phyloP scores from a whole-genome alignment of 2,113 vertebrate genomes.

The Myiagra hebetior region DNA sequence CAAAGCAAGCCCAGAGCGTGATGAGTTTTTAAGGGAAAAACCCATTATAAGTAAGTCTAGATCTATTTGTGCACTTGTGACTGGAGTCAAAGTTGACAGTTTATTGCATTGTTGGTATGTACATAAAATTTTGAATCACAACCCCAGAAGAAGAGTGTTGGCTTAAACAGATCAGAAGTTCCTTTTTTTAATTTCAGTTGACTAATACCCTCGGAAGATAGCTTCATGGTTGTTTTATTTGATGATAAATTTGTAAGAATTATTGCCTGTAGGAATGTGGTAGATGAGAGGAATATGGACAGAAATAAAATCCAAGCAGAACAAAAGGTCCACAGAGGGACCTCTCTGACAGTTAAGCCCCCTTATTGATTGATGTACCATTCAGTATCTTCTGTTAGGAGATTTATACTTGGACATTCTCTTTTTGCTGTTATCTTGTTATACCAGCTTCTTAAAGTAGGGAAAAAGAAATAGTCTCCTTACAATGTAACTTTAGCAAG shows the following conservation, averaged over 20 bases:
- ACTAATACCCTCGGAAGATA: conserved; percentile 7
- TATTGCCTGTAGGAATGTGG: neutral
- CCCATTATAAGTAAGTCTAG: neutral
- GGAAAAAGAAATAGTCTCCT: neutral
- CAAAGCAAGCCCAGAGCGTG: neutral
- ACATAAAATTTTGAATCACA: neutral
- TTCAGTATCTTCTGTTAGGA: neutral
- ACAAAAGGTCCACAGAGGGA: neutral
- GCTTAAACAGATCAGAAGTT: neutral
- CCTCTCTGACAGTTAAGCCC: neutral
- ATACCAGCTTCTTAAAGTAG: neutral
- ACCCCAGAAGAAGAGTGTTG: neutral
- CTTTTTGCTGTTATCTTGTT: neutral
- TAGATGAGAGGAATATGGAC: neutral
- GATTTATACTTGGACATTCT: neutral
- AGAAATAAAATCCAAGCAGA: conserved; percentile 24
- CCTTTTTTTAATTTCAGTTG: neutral
- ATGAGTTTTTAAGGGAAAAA: neutral
- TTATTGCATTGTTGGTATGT: neutral
- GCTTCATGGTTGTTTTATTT: neutral
- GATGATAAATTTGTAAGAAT: neutral
- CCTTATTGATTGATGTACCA: neutral
- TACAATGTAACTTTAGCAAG: neutral
- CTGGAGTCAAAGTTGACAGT: neutral
- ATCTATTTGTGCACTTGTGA: neutral